These are phyloP conservation scores for Diorhabda elongata DNA, from an alignment of 1,140 invertebrate species.

Conservation along the genomic window DNA sequence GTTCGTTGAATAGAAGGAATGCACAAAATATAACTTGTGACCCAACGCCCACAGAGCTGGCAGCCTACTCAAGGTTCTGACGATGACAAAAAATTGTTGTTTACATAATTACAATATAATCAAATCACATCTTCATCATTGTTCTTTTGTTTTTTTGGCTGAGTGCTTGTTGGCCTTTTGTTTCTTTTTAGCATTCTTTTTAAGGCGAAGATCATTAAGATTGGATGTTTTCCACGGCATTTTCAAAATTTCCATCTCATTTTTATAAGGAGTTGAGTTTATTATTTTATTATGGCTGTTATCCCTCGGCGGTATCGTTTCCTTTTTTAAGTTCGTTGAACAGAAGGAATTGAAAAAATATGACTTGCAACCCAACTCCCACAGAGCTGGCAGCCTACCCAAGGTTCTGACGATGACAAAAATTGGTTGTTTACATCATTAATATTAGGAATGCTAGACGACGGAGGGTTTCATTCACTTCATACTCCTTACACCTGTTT, in stretches of 20 bases:
- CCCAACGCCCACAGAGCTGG: background rate
- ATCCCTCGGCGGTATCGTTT: too few species aligned
- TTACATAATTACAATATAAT: slow-evolving; percentile 8
- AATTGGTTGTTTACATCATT: background rate
- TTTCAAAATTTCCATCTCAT: background rate
- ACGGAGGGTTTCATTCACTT: too few species aligned
- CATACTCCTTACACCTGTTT: too few species aligned
- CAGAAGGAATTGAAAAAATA: background rate
- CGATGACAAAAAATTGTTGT: background rate
- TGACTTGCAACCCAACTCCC: background rate
- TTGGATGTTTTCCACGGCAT: background rate
- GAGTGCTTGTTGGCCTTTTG: background rate
- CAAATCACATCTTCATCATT: background rate
- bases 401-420: background rate
- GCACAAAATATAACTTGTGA: background rate
- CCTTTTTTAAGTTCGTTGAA: too few species aligned
- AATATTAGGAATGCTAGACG: background rate
- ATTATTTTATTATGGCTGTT: too few species aligned
- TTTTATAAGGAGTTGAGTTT: background rate
- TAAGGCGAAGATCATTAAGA: background rate
- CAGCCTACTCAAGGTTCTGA: background rate
- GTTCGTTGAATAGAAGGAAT: too few species aligned
- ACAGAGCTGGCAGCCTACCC: background rate
- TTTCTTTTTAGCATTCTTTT: background rate
- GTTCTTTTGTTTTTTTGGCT: background rate